Conservation (phyloP, 2,888 invertebrate species). For the Polydrusus pterygomalis region DNA sequence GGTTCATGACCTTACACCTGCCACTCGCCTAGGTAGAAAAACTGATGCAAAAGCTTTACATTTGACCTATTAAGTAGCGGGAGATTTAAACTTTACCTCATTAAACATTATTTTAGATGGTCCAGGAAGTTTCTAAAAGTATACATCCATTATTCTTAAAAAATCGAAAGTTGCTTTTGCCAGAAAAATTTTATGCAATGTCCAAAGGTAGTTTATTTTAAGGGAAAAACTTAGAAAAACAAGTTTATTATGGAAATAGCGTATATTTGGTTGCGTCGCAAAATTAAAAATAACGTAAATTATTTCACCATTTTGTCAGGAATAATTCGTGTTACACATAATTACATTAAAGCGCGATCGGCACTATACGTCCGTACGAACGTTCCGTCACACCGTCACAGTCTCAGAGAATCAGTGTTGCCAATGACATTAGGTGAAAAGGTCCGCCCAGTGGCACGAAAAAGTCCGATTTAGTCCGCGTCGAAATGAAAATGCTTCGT, state of each 20-base stretch:
- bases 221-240: neutral
- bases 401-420: too few relatives aligned
- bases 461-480: too few relatives aligned
- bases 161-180: neutral
- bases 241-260: neutral
- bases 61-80: constrained; percentile 58
- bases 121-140: neutral
- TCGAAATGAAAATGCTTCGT: too few relatives aligned
- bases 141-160: neutral
- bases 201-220: neutral
- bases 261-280: neutral
- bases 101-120: neutral
- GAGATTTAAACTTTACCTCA: constrained; percentile 43
- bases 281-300: neutral
- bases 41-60: constrained; percentile 61
- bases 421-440: too few relatives aligned
- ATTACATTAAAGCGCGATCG: too few relatives aligned
- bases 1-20: constrained; percentile 72
- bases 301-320: neutral
- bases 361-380: too few relatives aligned
- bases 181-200: neutral
- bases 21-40: constrained; percentile 71
- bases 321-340: too few relatives aligned
- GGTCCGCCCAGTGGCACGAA: too few relatives aligned
- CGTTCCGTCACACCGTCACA: too few relatives aligned